Percentiles rank a stretch among this genome's conserved stretches.
phyloP scores from a whole-genome alignment of 2,113 vertebrate species.

The Phyllostomus discolor region DNA sequence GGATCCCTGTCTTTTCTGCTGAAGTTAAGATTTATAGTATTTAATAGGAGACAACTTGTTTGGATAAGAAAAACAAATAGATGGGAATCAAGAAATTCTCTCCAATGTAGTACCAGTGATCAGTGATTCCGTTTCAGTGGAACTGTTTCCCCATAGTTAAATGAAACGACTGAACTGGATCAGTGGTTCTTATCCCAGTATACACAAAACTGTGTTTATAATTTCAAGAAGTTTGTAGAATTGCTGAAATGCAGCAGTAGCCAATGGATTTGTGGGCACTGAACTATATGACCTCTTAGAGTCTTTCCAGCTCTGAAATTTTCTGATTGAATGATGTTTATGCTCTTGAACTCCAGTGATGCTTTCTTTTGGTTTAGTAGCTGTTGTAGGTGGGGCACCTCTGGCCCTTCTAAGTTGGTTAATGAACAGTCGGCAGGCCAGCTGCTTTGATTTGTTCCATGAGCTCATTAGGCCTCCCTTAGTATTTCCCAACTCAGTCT shows the following conservation, averaged over 20 bases:
- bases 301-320: not conserved
- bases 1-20: not conserved
- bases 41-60: not conserved
- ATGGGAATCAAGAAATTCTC: not conserved
- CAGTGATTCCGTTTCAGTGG: not conserved
- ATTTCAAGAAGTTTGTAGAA: not conserved
- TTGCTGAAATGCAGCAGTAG: not conserved
- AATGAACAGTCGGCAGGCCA: not conserved
- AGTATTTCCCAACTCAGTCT: not conserved
- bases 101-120: not conserved
- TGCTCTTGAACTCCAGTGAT: not conserved
- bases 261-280: not conserved
- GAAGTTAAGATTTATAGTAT: constrained; percentile 22
- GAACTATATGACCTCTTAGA: not conserved
- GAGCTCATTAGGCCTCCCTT: not conserved
- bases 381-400: not conserved
- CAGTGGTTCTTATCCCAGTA: not conserved
- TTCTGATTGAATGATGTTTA: not conserved
- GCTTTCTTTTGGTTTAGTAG: not conserved
- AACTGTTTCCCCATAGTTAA: not conserved
- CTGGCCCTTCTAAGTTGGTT: not conserved
- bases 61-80: not conserved
- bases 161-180: not conserved
- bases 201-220: not conserved
- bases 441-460: constrained; percentile 7